phyloP scores from a whole-genome alignment of 2,113 vertebrate species.

The Scatophagus argus region DNA sequence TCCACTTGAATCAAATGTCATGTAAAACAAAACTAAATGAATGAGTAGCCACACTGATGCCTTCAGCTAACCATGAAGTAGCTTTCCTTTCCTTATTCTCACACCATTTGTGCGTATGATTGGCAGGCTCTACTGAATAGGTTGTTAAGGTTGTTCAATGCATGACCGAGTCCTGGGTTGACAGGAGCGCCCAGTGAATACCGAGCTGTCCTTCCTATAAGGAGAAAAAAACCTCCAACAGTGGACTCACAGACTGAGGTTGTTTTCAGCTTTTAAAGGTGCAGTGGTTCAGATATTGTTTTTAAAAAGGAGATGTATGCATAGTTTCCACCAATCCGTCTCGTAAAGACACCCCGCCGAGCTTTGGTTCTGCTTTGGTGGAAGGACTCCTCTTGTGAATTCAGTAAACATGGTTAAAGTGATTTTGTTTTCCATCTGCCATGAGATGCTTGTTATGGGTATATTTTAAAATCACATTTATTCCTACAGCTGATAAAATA shows the following conservation, averaged over 20 bases:
- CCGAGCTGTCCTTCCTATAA: neutral
- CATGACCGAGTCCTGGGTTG: conserved; percentile 9
- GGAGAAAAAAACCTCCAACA: neutral
- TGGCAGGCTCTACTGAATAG: neutral
- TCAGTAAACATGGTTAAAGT: neutral
- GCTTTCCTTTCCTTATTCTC: neutral
- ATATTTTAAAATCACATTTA: neutral
- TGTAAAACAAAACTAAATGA: too few relatives aligned
- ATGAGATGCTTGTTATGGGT: neutral
- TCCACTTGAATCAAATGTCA: too few relatives aligned
- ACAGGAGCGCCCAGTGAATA: conserved; percentile 17
- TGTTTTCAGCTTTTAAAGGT: neutral
- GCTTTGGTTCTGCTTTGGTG: too few relatives aligned
- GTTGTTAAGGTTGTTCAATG: neutral
- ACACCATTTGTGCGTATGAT: neutral
- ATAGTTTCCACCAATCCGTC: too few relatives aligned
- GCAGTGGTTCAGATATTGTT: neutral
- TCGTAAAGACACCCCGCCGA: too few relatives aligned
- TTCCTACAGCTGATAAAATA: neutral
- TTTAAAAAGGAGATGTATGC: neutral
- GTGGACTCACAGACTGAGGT: neutral
- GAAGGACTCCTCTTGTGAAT: too few relatives aligned
- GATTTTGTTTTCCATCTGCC: neutral
- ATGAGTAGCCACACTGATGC: too few relatives aligned
- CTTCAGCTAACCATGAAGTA: neutral